phyloP scores from a whole-genome alignment of 2,113 vertebrate species.

The Chunga burmeisteri region DNA sequence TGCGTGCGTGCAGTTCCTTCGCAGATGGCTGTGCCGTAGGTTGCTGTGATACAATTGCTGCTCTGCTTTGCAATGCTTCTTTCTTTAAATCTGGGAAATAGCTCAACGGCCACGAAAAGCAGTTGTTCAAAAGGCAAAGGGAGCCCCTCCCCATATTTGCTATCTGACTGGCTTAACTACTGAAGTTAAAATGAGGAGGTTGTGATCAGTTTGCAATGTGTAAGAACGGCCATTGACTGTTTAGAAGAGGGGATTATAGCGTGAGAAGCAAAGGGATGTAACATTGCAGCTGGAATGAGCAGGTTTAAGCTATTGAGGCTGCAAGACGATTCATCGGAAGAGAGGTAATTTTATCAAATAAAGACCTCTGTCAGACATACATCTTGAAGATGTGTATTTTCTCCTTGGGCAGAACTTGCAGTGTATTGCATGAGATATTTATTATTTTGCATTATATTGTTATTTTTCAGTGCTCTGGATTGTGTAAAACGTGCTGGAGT shows the following conservation, averaged over 20 bases:
- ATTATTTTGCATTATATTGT: not conserved
- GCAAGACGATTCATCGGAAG: not conserved
- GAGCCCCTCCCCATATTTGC: not conserved
- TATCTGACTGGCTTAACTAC: not conserved
- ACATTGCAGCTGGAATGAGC: not conserved
- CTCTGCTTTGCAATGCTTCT: not conserved
- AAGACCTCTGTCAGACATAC: not conserved
- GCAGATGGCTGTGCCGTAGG: not conserved
- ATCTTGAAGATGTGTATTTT: not conserved
- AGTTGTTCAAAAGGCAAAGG: not conserved
- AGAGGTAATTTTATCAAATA: not conserved
- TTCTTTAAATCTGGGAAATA: not conserved
- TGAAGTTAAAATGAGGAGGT: not conserved
- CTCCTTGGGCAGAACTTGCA: not conserved
- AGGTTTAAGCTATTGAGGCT: not conserved
- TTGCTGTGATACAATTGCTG: not conserved
- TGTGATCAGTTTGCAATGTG: not conserved
- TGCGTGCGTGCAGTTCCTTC: not conserved
- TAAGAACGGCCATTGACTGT: not conserved
- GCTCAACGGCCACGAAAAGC: fast-evolving
- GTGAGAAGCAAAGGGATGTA: not conserved
- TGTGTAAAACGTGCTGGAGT: not conserved
- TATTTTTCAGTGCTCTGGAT: not conserved
- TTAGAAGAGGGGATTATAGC: not conserved
- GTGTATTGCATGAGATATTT: not conserved